Conservation (phyloP, 2,797 vertebrate species). For the Limosa lapponica region DNA sequence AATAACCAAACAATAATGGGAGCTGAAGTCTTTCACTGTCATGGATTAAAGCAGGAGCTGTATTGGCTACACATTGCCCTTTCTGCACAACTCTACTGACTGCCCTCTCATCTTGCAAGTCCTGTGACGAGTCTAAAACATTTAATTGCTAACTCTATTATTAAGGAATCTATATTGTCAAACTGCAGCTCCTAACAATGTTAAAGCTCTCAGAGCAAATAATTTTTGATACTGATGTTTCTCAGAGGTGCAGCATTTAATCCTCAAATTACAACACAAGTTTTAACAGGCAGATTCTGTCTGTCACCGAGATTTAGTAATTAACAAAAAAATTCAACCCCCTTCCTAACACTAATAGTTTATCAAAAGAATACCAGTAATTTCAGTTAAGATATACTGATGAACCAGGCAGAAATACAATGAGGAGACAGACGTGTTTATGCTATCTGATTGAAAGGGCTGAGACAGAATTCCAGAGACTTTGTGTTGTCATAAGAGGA, state of each 20-base stretch:
- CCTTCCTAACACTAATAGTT: slow-evolving; percentile 71
- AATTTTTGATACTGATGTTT: slow-evolving; percentile 79
- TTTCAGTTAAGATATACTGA: slow-evolving; percentile 47
- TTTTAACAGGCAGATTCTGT: slow-evolving; percentile 86
- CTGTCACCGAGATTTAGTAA: slow-evolving; percentile 79
- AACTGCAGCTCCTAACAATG: slow-evolving; percentile 56
- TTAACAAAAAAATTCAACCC: slow-evolving; percentile 63
- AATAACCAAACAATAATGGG: neutral
- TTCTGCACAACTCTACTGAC: neutral
- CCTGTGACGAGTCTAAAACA: slow-evolving; percentile 59
- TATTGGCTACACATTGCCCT: neutral
- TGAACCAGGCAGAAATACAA: slow-evolving; percentile 50
- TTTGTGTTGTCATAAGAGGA: slow-evolving; percentile 38
- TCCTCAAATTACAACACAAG: slow-evolving; percentile 91
- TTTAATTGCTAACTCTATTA: slow-evolving; percentile 56
- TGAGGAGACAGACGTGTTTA: slow-evolving; percentile 58
- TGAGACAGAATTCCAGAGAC: slow-evolving; percentile 71
- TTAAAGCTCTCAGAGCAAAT: slow-evolving; percentile 72
- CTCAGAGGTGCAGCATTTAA: slow-evolving; percentile 88
- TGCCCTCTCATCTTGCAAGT: slow-evolving; percentile 20
- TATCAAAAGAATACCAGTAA: slow-evolving; percentile 70
- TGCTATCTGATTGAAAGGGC: slow-evolving; percentile 85
- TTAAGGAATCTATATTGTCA: slow-evolving; percentile 66
- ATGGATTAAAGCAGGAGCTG: neutral
- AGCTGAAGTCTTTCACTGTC: neutral